Conservation (phyloP, 2,113 vertebrate genomes). For the Caranx ignobilis region DNA sequence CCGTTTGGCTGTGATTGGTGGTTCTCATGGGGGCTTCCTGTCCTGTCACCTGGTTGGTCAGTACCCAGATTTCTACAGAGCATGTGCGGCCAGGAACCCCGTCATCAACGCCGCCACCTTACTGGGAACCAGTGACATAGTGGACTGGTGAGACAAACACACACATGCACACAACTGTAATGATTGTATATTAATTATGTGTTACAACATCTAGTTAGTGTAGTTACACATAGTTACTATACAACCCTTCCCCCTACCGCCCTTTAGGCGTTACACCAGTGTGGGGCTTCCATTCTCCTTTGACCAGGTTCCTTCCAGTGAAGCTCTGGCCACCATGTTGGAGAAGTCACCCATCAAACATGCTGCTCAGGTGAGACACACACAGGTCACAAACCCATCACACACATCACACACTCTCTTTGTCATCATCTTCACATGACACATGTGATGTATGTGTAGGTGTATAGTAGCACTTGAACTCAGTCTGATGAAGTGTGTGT, state of each 20-base stretch:
- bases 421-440: neutral
- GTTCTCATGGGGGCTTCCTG: constrained; percentile 90
- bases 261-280: constrained; percentile 84
- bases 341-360: constrained; percentile 84
- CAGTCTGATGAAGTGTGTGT: no score
- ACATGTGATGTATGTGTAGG: no score
- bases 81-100: constrained; percentile 86
- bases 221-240: no score
- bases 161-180: no score
- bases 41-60: constrained; percentile 86
- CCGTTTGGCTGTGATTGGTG: constrained; percentile 85
- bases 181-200: no score
- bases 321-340: constrained; percentile 85
- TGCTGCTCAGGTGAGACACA: constrained; percentile 78
- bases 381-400: no score
- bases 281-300: constrained; percentile 86
- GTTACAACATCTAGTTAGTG: no score
- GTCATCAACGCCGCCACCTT: constrained; percentile 87
- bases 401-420: neutral
- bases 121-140: constrained; percentile 89
- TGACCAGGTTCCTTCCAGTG: constrained; percentile 80
- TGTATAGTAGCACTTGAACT: no score
- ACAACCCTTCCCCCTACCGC: no score
- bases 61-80: constrained; percentile 85
- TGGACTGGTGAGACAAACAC: constrained; percentile 85